Evolutionary conservation across 2,888 invertebrate species (phyloP).

Genomic region (Beris morrisii): DNA sequence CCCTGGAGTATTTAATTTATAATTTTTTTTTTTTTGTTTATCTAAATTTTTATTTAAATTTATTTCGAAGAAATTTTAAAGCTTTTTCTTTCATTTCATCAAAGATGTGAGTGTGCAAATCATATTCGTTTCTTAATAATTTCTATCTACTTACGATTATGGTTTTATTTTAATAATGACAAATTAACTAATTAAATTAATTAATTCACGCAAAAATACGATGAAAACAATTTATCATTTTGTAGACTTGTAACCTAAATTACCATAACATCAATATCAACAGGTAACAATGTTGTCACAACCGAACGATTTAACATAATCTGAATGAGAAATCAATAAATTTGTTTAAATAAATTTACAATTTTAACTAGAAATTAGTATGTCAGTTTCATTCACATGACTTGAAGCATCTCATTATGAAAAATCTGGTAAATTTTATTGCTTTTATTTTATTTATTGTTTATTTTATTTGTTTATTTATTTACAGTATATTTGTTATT

Average conservation of each 20-base stretch:
- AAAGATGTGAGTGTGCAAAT: too few relatives aligned
- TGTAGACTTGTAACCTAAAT: too few relatives aligned
- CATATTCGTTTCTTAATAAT: too few relatives aligned
- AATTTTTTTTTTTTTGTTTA: conserved; percentile 20
- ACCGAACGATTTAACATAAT: conserved; percentile 29
- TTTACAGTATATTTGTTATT: conserved; percentile 18
- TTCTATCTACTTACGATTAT: too few relatives aligned
- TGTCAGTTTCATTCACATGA: conserved; percentile 2
- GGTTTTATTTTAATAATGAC: too few relatives aligned
- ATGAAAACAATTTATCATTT: too few relatives aligned
- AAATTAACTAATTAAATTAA: too few relatives aligned
- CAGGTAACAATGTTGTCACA: conserved; percentile 22
- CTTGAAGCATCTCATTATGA: conserved; percentile 20
- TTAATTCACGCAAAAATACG: too few relatives aligned
- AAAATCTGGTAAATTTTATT: conserved; percentile 24
- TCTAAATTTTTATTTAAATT: neutral
- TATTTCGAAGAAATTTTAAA: conserved; percentile 18
- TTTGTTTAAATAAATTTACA: conserved; percentile 4
- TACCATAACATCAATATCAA: too few relatives aligned
- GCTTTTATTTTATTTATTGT: conserved; percentile 19
- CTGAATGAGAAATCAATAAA: conserved; percentile 6
- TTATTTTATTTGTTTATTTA: conserved; percentile 4
- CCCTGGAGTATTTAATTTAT: conserved; percentile 37
- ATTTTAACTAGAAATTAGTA: neutral
- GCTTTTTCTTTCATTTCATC: conserved; percentile 14